Conservation (phyloP, 2,888 invertebrate genomes). For the Archips crataeganus region DNA sequence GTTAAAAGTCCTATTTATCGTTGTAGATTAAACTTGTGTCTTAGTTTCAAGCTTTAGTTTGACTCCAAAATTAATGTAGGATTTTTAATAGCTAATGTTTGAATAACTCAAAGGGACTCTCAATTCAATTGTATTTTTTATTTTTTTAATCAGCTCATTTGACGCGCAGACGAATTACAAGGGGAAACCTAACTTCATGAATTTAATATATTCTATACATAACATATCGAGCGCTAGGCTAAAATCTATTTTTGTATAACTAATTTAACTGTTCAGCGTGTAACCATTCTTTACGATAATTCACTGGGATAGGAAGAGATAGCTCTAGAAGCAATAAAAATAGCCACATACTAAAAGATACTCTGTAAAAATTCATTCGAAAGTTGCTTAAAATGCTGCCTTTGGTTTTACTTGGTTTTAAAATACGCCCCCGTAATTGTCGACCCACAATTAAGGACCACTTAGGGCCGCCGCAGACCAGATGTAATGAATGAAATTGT, state of each 20-base stretch:
- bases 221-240: constrained; percentile 63
- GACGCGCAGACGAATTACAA: constrained; percentile 44
- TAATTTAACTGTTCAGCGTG: neutral
- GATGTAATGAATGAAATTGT: no score
- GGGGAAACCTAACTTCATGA: constrained; percentile 55
- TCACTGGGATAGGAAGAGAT: no score
- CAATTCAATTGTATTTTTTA: constrained; percentile 14
- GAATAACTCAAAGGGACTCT: neutral
- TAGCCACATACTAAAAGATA: no score
- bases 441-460: no score
- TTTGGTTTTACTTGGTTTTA: no score
- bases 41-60: neutral
- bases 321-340: no score
- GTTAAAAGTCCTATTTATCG: neutral
- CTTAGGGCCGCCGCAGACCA: no score
- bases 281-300: no score
- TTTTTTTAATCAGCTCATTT: constrained; percentile 31
- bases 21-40: neutral
- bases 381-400: no score
- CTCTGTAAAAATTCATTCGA: no score
- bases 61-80: neutral
- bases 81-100: neutral
- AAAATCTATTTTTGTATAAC: constrained; percentile 45
- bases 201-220: constrained; percentile 70
- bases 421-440: no score